Conservation (phyloP, 2,113 vertebrate species). For the Boleophthalmus pectinirostris region DNA sequence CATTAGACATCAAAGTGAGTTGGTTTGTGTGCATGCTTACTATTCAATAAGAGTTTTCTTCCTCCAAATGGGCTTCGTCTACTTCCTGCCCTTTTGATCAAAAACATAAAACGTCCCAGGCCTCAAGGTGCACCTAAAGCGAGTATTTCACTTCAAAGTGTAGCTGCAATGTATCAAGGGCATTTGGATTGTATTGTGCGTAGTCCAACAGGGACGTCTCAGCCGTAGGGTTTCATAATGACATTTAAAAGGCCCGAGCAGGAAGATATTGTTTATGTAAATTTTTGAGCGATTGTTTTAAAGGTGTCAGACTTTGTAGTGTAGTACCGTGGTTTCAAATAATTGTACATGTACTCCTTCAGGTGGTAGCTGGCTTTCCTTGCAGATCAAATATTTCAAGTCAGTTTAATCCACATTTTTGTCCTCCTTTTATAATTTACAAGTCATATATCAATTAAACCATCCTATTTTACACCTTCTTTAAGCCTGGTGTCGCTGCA, state of each 20-base stretch:
- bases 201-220: neutral
- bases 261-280: no score
- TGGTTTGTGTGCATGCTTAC: neutral
- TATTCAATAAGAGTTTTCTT: slow-evolving; percentile 3
- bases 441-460: no score
- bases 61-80: neutral
- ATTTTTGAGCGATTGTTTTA: neutral
- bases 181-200: neutral
- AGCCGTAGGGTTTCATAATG: neutral
- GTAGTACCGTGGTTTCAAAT: no score
- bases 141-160: slow-evolving; percentile 5
- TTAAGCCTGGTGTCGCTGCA: neutral
- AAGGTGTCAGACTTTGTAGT: no score
- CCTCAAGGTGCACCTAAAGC: neutral
- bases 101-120: neutral
- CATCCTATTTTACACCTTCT: no score
- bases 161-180: neutral
- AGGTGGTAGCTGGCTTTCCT: no score
- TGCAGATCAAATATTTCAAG: no score
- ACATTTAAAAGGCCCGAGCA: neutral
- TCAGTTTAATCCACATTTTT: no score
- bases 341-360: no score
- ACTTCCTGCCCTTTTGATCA: slow-evolving; percentile 4
- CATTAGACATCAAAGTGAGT: slow-evolving; percentile 2
- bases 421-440: no score